phyloP scores from a whole-genome alignment of 2,797 vertebrate species.

The Myiotriccus ornatus region DNA sequence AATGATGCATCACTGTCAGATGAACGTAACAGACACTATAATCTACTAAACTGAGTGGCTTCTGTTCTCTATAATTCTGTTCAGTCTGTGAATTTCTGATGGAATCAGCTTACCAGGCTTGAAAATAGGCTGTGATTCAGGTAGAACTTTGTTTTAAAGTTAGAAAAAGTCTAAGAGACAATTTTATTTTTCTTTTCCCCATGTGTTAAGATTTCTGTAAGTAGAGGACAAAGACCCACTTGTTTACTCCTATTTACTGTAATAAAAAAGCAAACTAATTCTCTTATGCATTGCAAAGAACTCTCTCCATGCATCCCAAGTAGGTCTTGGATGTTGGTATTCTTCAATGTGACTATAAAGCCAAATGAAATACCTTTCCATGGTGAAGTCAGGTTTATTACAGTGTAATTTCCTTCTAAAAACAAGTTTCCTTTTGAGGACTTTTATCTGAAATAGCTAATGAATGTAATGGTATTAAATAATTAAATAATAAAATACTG shows the following conservation, averaged over 20 bases:
- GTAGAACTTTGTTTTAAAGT: background rate
- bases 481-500: constrained; percentile 32
- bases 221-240: background rate
- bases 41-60: background rate
- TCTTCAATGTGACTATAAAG: background rate
- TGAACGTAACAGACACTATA: background rate
- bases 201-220: background rate
- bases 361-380: background rate
- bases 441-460: constrained; percentile 9
- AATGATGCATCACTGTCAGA: background rate
- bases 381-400: background rate
- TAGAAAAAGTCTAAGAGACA: background rate
- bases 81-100: background rate
- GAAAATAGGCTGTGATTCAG: background rate
- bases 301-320: background rate
- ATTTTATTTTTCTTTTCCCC: background rate
- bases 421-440: background rate
- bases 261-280: background rate
- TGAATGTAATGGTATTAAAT: constrained; percentile 18
- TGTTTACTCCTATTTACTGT: background rate
- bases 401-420: background rate
- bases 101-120: background rate
- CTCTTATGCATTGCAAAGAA: background rate
- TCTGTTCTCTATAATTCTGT: background rate
- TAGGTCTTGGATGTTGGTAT: background rate